Percentiles rank a stretch among this genome's conserved stretches.
Conservation (phyloP, 2,888 invertebrate species). For the Drosophila bunnanda region DNA sequence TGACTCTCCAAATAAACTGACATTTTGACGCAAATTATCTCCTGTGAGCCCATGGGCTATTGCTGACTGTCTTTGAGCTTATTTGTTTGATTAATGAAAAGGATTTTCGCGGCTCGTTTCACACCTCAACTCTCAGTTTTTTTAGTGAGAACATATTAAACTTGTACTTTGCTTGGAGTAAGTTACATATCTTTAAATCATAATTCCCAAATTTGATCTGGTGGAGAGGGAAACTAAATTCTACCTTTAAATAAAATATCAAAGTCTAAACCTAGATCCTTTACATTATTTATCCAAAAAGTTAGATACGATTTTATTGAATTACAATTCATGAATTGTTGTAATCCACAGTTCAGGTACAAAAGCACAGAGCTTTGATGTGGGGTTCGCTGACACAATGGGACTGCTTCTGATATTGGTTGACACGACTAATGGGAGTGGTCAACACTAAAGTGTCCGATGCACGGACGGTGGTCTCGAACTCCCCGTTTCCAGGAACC, state of each 20-base stretch:
- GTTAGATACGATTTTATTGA: neutral
- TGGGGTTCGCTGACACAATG: conserved; percentile 41
- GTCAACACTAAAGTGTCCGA: conserved; percentile 15
- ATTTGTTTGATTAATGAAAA: conserved; percentile 58
- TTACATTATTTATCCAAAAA: neutral
- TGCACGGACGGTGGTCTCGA: conserved; percentile 33
- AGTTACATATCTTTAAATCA: too few relatives aligned
- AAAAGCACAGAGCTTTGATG: conserved; percentile 42
- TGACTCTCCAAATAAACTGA: conserved; percentile 72
- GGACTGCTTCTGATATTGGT: conserved; percentile 49
- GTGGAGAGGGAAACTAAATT: neutral
- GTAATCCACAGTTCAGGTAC: neutral
- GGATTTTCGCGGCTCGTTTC: conserved; percentile 12
- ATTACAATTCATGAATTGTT: neutral
- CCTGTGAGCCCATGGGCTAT: conserved; percentile 51
- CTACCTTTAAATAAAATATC: neutral
- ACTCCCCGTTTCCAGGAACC: conserved; percentile 23
- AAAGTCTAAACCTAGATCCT: neutral
- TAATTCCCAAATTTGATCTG: neutral
- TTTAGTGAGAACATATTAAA: neutral
- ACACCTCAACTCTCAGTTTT: neutral
- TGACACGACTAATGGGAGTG: conserved; percentile 51
- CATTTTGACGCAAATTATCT: conserved; percentile 79
- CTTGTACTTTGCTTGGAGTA: neutral
- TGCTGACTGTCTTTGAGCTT: conserved; percentile 52